Evolutionary conservation across 1,140 invertebrate genomes (phyloP), one percentile per base, ranked within the genome.

Genomic region (Drosophila ironensis): DNA sequence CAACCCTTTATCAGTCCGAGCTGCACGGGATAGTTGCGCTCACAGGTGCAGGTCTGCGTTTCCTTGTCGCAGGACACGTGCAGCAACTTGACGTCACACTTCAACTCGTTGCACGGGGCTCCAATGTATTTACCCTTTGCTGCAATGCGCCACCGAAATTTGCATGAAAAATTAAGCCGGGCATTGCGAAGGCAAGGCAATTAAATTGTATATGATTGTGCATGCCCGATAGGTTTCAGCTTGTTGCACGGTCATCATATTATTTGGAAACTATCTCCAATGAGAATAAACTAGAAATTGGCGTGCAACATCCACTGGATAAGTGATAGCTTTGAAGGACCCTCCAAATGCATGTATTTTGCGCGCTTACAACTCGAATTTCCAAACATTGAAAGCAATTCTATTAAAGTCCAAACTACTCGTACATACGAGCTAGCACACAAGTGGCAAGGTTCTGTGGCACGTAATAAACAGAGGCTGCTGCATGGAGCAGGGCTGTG

Each of bases 61-160:
- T 92, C 90, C 28, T 92, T 92, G 89, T 96, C 93, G 90, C 95
- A 96, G 90, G 92, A 92, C 64, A 96, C 95, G 91, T 96, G 94
- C 64, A 93, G 91, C 51, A 96, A 90, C 54, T 92, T 91, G 1
- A 94, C 90, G 90, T 94, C 94, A 91, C 95, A 96, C 28, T 92
- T 92, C 72, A 91, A 89, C 69, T 95, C 93, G 45, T 87, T 88
- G 90, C 95, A 96, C 25, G 93, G 93, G n/a, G 94, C 93, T 46
- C 95, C 95, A 84, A 96, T 91, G 88, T 93, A 95, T 89, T 93
- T 93, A 57, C 94, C 95, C 73, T 93, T 92, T 63, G 93, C 93
- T 94, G 54, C 11, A 67, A 54, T 53, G 61, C 30, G 59, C 12
- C 30, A 33, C 14, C 22, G 25, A 71, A 24, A 38, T 45, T 45